Conservation (phyloP, 2,888 invertebrate genomes). For the Trichogramma dendrolimi region DNA sequence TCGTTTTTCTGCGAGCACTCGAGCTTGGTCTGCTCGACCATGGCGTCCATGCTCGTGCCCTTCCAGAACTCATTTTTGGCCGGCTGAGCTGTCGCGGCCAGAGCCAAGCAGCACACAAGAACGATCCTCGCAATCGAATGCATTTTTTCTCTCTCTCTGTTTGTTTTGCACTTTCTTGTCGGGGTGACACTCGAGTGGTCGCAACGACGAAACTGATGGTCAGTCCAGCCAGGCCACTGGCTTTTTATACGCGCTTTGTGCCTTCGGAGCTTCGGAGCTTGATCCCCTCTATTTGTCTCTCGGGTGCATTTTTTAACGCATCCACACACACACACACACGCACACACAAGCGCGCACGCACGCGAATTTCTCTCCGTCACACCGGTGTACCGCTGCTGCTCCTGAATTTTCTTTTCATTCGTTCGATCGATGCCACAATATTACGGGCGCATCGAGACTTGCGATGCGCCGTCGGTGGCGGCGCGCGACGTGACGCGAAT, state of each 20-base stretch:
- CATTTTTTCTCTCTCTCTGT: slow-evolving; percentile 7
- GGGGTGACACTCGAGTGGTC: no score
- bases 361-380: neutral
- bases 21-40: slow-evolving; percentile 72
- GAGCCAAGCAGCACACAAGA: slow-evolving; percentile 50
- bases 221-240: no score
- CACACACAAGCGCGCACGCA: no score
- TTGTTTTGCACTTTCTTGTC: neutral
- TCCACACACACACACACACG: no score
- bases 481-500: slow-evolving; percentile 19
- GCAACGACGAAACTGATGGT: no score
- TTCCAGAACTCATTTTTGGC: slow-evolving; percentile 67
- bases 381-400: slow-evolving; percentile 28
- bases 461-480: slow-evolving; percentile 14
- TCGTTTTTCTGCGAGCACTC: slow-evolving; percentile 73
- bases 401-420: slow-evolving; percentile 52
- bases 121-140: slow-evolving; percentile 38
- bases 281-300: no score
- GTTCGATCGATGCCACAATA: slow-evolving; percentile 41
- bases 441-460: slow-evolving; percentile 51
- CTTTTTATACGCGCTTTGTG: no score
- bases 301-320: no score
- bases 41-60: slow-evolving; percentile 66
- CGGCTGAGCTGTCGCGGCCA: slow-evolving; percentile 62
- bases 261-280: no score